phyloP scores from a whole-genome alignment of 1,140 invertebrate genomes.

The Trichonephila clavipes region DNA sequence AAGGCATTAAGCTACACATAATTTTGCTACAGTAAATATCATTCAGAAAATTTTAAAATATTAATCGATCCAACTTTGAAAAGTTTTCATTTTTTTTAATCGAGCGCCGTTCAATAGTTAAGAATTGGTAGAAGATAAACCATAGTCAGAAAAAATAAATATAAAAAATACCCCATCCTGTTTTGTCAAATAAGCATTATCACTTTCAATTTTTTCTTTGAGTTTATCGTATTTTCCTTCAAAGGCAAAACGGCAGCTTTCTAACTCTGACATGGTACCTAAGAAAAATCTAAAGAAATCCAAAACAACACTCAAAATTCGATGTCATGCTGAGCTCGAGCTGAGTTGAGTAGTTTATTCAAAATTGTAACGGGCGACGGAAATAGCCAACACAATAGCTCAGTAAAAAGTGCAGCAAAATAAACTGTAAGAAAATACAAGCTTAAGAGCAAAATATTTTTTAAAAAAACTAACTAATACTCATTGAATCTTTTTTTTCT shows the following conservation, averaged over 20 bases:
- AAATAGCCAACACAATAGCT: too few relatives aligned
- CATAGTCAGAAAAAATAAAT: not conserved
- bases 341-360: not conserved
- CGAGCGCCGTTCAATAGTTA: too few relatives aligned
- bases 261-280: slow-evolving; percentile 63
- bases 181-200: not conserved
- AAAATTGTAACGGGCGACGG: too few relatives aligned
- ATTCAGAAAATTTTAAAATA: too few relatives aligned
- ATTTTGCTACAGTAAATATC: not conserved
- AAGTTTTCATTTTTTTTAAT: too few relatives aligned
- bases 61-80: too few relatives aligned
- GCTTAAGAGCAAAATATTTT: too few relatives aligned
- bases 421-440: too few relatives aligned
- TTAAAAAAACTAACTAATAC: too few relatives aligned
- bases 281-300: not conserved
- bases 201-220: slow-evolving; percentile 66
- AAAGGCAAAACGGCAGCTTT: slow-evolving; percentile 60
- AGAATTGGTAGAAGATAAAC: not conserved
- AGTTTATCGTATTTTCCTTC: slow-evolving; percentile 65
- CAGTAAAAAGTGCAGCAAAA: too few relatives aligned
- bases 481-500: too few relatives aligned
- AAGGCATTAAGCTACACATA: not conserved
- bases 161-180: slow-evolving; percentile 47
- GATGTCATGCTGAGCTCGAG: slow-evolving; percentile 21
- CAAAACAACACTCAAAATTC: slow-evolving; percentile 12